Conservation (phyloP, 2,797 vertebrate species). For the Ambastaia sidthimunki region DNA sequence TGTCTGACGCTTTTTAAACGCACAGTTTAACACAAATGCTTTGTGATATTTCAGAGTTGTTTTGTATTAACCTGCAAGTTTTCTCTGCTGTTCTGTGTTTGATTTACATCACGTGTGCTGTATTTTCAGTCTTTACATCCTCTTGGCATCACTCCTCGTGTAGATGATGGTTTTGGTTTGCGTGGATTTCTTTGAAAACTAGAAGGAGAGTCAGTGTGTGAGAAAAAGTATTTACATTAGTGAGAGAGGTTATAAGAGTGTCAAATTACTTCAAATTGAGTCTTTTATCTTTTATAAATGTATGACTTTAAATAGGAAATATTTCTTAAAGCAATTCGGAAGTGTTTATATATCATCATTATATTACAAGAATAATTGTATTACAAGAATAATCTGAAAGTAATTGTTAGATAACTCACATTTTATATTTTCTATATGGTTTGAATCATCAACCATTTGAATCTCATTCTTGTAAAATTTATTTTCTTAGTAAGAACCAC, state of each 20-base stretch:
- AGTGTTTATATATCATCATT: too few relatives aligned
- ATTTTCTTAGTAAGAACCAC: neutral
- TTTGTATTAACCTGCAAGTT: constrained; percentile 25
- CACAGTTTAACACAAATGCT: neutral
- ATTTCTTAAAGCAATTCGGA: too few relatives aligned
- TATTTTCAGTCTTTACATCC: constrained; percentile 38
- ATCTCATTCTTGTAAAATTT: too few relatives aligned
- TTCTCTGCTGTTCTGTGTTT: constrained; percentile 20
- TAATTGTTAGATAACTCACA: too few relatives aligned
- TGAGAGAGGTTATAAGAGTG: too few relatives aligned
- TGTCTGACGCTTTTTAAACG: constrained; percentile 7
- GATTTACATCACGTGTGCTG: constrained; percentile 46
- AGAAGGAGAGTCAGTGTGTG: neutral
- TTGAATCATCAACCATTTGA: too few relatives aligned
- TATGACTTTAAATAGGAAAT: too few relatives aligned
- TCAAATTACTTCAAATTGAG: neutral
- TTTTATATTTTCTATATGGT: too few relatives aligned
- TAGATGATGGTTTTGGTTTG: constrained; percentile 42
- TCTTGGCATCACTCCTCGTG: constrained; percentile 44
- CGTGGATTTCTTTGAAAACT: constrained; percentile 26
- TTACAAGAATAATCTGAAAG: too few relatives aligned
- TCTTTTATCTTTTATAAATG: too few relatives aligned
- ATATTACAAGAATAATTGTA: too few relatives aligned
- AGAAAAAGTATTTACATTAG: too few relatives aligned
- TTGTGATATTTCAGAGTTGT: neutral